Percentiles rank a stretch among this genome's conserved stretches.
Conservation (phyloP, 2,797 vertebrate genomes). For the Spinus olivaceus region DNA sequence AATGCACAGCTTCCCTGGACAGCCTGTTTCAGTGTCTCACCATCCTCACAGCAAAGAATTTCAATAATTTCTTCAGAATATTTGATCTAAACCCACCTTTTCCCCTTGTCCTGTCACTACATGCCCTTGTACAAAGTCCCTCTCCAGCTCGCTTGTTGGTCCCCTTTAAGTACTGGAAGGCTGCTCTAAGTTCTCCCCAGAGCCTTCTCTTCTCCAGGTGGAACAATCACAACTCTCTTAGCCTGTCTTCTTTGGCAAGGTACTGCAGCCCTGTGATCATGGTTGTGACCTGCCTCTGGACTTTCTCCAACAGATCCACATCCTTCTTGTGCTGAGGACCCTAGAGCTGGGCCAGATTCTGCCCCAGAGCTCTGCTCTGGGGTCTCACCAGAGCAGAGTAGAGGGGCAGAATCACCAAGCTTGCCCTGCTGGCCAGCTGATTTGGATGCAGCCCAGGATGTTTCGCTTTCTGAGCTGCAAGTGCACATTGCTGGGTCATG, state of each 20-base stretch:
- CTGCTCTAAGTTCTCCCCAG: neutral
- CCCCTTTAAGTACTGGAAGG: neutral
- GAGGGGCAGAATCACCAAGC: neutral
- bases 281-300: neutral
- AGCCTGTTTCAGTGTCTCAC: neutral
- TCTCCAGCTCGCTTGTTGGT: neutral
- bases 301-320: accelerated
- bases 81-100: neutral
- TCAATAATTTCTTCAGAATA: neutral
- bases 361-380: neutral
- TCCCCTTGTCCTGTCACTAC: neutral
- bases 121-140: neutral
- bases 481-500: neutral
- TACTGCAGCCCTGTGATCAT: neutral
- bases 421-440: neutral
- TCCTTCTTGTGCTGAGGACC: neutral
- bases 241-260: neutral
- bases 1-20: neutral
- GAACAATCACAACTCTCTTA: neutral
- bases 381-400: neutral
- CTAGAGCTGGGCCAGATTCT: no score
- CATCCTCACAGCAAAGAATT: neutral
- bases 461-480: neutral
- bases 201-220: neutral
- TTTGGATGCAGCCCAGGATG: neutral